Evolutionary conservation across 2,888 invertebrate species (phyloP).

Genomic region (Coelogynopora nodosa): DNA sequence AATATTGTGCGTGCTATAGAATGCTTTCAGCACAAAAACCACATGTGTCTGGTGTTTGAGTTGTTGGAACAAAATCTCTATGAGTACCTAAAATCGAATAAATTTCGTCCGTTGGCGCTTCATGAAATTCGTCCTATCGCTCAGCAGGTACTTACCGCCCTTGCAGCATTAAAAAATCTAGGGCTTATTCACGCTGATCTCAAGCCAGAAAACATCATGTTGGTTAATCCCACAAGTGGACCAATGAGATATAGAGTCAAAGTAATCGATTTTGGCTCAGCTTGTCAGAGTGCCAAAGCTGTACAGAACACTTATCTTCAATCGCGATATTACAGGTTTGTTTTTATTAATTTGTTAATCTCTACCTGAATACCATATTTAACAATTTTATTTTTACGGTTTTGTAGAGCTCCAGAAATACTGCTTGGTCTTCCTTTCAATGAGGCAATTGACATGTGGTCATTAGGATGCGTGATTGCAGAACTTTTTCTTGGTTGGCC

Average conservation of each 20-base stretch:
- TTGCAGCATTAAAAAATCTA: slow-evolving; percentile 85
- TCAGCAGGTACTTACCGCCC: slow-evolving; percentile 85
- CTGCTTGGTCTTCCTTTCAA: slow-evolving; percentile 81
- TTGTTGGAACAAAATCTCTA: slow-evolving; percentile 99
- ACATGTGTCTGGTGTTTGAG: slow-evolving; percentile 98
- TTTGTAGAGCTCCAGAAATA: slow-evolving; percentile 64
- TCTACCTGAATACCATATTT: background rate
- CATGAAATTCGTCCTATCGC: slow-evolving; percentile 97
- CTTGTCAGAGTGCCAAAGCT: slow-evolving; percentile 97
- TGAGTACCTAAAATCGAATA: slow-evolving; percentile 98
- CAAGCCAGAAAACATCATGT: slow-evolving; percentile 99
- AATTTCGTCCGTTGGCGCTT: slow-evolving; percentile 94
- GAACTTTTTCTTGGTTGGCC: slow-evolving; percentile 99
- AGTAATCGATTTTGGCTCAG: slow-evolving; percentile 97
- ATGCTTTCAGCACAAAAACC: slow-evolving; percentile 98
- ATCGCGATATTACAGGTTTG: slow-evolving; percentile 86
- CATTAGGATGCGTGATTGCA: slow-evolving; percentile 95
- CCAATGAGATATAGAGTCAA: slow-evolving; percentile 79
- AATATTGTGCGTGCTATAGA: slow-evolving; percentile 99
- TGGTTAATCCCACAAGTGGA: slow-evolving; percentile 76
- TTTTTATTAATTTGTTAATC: slow-evolving; percentile 21
- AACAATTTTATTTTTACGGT: slow-evolving; percentile 47
- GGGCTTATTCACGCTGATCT: slow-evolving; percentile 98
- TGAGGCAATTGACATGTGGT: slow-evolving; percentile 99
- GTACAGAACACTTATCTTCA: slow-evolving; percentile 99